phyloP scores from a whole-genome alignment of 2,888 invertebrate genomes.

The Drosophila greeni region DNA sequence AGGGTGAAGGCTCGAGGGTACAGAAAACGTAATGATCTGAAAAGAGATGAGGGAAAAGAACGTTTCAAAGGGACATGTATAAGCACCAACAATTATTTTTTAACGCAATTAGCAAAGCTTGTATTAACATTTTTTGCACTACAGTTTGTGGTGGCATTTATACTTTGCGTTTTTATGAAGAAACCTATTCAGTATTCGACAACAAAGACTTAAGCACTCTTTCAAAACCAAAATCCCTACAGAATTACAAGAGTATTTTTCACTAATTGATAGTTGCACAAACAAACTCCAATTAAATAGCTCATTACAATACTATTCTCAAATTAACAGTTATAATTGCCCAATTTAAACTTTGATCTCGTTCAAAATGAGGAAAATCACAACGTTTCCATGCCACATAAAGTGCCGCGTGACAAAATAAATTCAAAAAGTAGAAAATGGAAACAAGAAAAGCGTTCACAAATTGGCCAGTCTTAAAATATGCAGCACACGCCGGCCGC shows the following conservation, averaged over 20 bases:
- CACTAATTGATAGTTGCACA: neutral
- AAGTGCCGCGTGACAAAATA: neutral
- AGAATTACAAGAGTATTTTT: neutral
- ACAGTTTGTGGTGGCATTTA: neutral
- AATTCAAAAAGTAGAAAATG: neutral
- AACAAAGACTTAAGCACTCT: neutral
- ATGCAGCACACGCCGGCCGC: conserved; percentile 53
- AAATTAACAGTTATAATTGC: neutral
- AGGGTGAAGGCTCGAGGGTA: neutral
- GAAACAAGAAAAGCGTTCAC: conserved; percentile 10
- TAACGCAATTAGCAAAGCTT: neutral
- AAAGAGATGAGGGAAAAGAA: neutral
- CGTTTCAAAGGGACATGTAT: neutral
- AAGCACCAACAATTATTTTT: neutral
- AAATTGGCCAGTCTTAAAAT: conserved; percentile 58
- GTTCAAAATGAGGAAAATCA: neutral
- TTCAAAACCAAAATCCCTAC: neutral
- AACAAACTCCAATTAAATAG: neutral
- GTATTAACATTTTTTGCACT: neutral
- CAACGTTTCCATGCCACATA: neutral
- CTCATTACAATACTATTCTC: too few species aligned
- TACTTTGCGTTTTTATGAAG: neutral
- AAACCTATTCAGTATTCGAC: neutral
- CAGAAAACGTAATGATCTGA: neutral
- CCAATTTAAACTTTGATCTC: neutral